Conservation (phyloP, 2,113 vertebrate species). For the Numida meleagris region DNA sequence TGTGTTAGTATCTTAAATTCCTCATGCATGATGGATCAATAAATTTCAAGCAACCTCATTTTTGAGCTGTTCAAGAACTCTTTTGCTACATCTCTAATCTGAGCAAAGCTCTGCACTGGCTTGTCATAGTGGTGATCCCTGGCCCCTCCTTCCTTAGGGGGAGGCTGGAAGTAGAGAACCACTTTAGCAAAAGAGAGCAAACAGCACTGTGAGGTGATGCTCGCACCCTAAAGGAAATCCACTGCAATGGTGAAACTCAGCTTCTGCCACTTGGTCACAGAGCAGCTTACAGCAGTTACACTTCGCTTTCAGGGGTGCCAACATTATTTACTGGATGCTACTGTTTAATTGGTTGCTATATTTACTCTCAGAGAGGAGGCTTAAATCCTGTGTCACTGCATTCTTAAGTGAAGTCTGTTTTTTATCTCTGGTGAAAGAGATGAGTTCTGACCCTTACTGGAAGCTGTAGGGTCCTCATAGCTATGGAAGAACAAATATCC, state of each 20-base stretch:
- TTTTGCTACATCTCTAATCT: background rate
- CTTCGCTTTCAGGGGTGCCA: background rate
- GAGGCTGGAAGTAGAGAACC: background rate
- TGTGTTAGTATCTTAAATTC: background rate
- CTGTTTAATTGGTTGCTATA: slow-evolving; percentile 40
- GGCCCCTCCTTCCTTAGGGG: rapidly evolving
- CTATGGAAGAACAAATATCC: background rate
- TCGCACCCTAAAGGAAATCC: background rate
- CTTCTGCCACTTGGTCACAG: background rate
- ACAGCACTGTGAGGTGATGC: background rate
- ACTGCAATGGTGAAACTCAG: background rate
- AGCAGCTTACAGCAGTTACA: background rate
- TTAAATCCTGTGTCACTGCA: background rate
- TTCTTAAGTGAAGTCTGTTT: slow-evolving; percentile 7
- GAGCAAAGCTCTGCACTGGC: background rate
- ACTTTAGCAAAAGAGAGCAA: background rate
- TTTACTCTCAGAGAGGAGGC: slow-evolving; percentile 3
- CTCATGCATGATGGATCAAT: background rate
- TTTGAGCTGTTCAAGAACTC: background rate
- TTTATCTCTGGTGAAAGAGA: background rate
- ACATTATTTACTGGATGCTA: background rate
- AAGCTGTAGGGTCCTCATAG: background rate
- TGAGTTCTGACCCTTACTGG: slow-evolving; percentile 25
- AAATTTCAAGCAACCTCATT: background rate
- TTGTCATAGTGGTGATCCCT: background rate